These are phyloP conservation scores for Grapholita molesta DNA, from an alignment of 1,140 invertebrate species.

Conservation along the genomic window DNA sequence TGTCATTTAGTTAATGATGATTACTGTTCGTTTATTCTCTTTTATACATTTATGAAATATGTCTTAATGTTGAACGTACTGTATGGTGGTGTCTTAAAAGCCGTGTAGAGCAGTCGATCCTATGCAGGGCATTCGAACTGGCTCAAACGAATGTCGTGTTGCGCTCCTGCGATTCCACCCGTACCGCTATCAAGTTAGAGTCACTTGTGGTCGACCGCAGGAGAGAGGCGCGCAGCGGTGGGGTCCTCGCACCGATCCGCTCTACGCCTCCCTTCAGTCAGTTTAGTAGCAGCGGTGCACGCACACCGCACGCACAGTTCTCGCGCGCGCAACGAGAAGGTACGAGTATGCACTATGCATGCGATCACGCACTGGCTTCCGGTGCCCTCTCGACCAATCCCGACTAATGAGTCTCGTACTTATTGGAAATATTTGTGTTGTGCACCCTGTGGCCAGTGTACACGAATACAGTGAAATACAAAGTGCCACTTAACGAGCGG, in stretches of 20 bases:
- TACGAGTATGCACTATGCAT: constrained; percentile 56
- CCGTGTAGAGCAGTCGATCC: constrained; percentile 18
- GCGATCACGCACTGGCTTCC: constrained; percentile 59
- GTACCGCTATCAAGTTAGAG: constrained; percentile 66
- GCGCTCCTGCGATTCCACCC: constrained; percentile 66
- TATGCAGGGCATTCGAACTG: constrained; percentile 14
- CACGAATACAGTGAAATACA: constrained; percentile 26
- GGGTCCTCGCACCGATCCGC: constrained; percentile 55
- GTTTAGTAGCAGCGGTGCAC: constrained; percentile 73
- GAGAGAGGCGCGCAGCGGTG: constrained; percentile 64
- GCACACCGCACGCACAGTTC: constrained; percentile 73
- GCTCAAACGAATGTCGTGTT: constrained; percentile 21
- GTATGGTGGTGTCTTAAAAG: constrained; percentile 17
- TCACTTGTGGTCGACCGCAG: constrained; percentile 59
- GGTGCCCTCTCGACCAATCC: constrained; percentile 41
- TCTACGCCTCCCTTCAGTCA: constrained; percentile 58
- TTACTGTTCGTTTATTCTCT: not conserved
- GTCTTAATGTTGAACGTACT: not conserved
- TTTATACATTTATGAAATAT: not conserved
- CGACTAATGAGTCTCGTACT: constrained; percentile 13
- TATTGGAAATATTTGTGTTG: constrained; percentile 4
- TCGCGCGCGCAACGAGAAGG: constrained; percentile 73
- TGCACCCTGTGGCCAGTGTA: constrained; percentile 35
- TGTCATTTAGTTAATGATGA: not conserved
- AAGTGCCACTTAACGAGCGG: constrained; percentile 19